These are phyloP conservation scores for Terrapene triunguis DNA, from an alignment of 2,113 vertebrate species.

Conservation along the genomic window DNA sequence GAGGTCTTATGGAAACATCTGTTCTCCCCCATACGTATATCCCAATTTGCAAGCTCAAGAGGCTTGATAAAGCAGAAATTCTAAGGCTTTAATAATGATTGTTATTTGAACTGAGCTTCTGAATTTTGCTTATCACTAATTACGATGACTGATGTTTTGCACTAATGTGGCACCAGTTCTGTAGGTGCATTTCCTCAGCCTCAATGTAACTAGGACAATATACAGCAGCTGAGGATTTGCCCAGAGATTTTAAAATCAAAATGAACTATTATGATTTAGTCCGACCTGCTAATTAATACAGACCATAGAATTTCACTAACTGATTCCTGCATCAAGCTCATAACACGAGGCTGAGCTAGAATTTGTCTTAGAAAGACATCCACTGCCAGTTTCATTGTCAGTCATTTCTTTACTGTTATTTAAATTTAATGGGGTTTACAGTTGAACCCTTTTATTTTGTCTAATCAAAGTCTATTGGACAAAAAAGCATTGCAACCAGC, in stretches of 20 bases:
- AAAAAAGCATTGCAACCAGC: conserved; percentile 45
- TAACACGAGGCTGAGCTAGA: not conserved
- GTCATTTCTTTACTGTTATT: not conserved
- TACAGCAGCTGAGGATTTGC: not conserved
- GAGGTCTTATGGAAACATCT: not conserved
- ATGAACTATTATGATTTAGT: not conserved
- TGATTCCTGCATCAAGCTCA: not conserved
- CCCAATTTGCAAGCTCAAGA: not conserved
- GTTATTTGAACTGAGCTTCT: not conserved
- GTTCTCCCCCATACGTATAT: not conserved
- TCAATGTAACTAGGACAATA: not conserved
- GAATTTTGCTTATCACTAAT: not conserved
- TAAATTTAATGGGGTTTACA: conserved; percentile 3
- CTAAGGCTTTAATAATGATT: not conserved
- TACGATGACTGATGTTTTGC: not conserved
- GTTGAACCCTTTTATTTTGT: conserved; percentile 46
- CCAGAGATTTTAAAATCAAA: not conserved
- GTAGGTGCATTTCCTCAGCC: not conserved
- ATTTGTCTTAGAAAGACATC: not conserved
- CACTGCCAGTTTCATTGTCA: not conserved
- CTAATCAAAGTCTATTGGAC: conserved; percentile 46
- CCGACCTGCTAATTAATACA: not conserved
- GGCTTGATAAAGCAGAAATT: not conserved
- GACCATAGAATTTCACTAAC: fast-evolving
- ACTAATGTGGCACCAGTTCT: not conserved